Base-by-base conservation (phyloP, 2,888 invertebrate genomes). In the Eupithecia subumbrata region DNA sequence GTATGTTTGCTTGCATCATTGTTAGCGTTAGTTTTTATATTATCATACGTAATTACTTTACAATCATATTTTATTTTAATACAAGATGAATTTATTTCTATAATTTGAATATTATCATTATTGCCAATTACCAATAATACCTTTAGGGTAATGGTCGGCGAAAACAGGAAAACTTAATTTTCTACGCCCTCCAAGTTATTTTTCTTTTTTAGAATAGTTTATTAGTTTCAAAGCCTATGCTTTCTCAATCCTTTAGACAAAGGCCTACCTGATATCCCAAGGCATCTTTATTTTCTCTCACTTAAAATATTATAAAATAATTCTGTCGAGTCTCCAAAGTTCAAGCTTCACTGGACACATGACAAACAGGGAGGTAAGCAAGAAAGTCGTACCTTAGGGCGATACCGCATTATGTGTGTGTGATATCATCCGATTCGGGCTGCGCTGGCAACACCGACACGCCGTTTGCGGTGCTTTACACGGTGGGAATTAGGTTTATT, bases 381-480 rank as follows among this genome's bases (percentile, higher is more conserved):
- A 91, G 90, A 88, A 89, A 88, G 89, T 89, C 86, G 87, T 93
- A 92, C 86, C 93, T 93, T 87, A 86, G 88, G 93, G 92, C 92
- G 84, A 18, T 16, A 45, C 69, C 69, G 67, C 67, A 67, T 67
- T 69, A 69, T 69, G 18, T 52, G 48, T 52, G 48, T 43, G 22
- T 40, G 68, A 68, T 68, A 68, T 89, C 85, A 84, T 85, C 84
- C 84, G 88, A 89, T 89, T 90, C 68, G 22, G 22, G 52, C 52
- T 16, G 16, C 30, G 40, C 22, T 43, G 68, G 91, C 66, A 37
- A 64, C 64, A 64, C 64, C 60, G 90, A 92, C 93, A 93, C 91
- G 89, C 86, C 91, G 91, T 92, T 93, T 90, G 92, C 86, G 94
- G 93, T 85, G 86, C 86, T 86, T 91, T 88, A 88, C 82, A 85